Base-by-base conservation (phyloP, 2,888 invertebrate species). In the Kuschelorhynchus macadamiae region DNA sequence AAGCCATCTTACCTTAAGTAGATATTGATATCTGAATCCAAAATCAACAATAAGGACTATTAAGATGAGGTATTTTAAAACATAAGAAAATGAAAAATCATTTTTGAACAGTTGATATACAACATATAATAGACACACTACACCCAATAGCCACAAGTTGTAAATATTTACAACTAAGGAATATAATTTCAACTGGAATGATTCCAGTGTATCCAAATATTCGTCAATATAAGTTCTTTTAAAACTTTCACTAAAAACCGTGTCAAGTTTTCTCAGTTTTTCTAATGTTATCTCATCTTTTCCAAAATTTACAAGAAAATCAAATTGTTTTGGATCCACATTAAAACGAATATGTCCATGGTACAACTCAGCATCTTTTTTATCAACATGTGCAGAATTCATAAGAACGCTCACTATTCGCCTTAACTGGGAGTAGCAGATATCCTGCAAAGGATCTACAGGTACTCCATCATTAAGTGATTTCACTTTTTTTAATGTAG, bases 1-100 rank as follows among this genome's bases (percentile, higher is more conserved):
- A n/a, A n/a, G n/a, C n/a, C n/a, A 25, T 25, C 70, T 57, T 70
- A 77, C 77, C 75, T 77, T 67, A 42, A 69, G 44, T 33, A 77
- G 44, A 32, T 41, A 20, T 17, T 67, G 46, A 39, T 77, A 76
- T 30, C 75, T 65, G 18, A 59, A 63, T 42, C 65, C 71, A 70
- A 68, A 76, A 66, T 77, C 77, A 14, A 66, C 52, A 17, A 76
- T 63, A 2, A 76, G 9, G 30, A 77, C 36, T 3, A 74, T 4
- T 1, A 71, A 53, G 14, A 73, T 32, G 20, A 72, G 49, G 62
- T 76, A 76, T 16, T 67, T 69, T n/a, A 74, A 2, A 39, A 74
- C 67, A 55, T 72, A 74, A 50, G 69, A 42, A 47, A 74, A 46
- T 8, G 74, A 71, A 67, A 65, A 74, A 36, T 72, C 65, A n/a